A percentile compares a stretch with the other conserved stretches of the same genome.
Evolutionary conservation across 64 coral and sea anemone genomes (phyloP).

Genomic region (Montipora efflorescens): DNA sequence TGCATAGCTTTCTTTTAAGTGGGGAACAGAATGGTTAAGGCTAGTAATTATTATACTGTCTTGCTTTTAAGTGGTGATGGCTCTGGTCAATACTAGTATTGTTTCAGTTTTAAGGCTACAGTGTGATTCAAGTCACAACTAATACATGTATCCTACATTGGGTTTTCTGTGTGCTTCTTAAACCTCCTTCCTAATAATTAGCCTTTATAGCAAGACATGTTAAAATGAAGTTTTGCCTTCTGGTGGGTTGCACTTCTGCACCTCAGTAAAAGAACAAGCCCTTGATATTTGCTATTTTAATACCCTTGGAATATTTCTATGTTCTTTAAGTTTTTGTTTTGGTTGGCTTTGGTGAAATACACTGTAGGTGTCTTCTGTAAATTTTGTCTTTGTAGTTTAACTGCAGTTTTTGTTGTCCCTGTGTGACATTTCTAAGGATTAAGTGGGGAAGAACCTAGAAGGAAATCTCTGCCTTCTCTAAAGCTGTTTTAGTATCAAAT

Average conservation of each 20-base stretch:
- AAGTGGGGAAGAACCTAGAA: no score
- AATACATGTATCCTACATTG: not conserved
- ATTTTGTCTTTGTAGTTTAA: no score
- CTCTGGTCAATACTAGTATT: no score
- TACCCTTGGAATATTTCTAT: no score
- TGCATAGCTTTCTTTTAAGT: conserved; percentile 13
- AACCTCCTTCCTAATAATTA: not conserved
- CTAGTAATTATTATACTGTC: conserved; percentile 52
- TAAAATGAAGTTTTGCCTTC: not conserved
- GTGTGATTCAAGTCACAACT: not conserved
- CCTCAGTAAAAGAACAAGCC: not conserved
- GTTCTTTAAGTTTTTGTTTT: no score
- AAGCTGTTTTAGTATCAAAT: no score
- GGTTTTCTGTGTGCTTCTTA: not conserved
- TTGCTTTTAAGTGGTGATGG: not conserved
- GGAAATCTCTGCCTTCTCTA: no score
- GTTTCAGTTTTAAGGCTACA: not conserved
- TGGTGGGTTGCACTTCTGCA: not conserved
- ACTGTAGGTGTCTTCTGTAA: no score
- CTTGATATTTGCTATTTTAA: not conserved
- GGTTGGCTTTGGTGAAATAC: no score
- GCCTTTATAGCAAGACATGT: not conserved
- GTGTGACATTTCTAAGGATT: no score
- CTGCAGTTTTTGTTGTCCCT: no score
- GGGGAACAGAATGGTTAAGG: conserved; percentile 93